Base-by-base conservation (phyloP, 2,888 invertebrate species). In the Dryomyza anilis region DNA sequence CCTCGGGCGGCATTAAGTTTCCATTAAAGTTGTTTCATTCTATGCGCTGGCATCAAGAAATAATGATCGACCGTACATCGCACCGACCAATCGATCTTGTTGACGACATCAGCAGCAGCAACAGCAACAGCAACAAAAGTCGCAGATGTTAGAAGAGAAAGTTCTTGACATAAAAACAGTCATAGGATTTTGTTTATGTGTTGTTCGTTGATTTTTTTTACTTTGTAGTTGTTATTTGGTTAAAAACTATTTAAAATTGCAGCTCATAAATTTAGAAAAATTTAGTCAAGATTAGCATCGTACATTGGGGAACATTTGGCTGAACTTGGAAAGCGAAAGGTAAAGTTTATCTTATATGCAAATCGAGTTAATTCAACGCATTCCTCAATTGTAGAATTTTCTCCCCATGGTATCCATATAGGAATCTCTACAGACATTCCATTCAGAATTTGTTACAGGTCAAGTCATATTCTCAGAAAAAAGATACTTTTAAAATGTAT, bases 91-190 rank as follows among this genome's bases (percentile, higher is more conserved):
- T 52, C 25, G 55, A 55, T 39, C 19, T 16, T 29, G 33, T 14
- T 25, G n/a, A 56, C 21, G 53, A 43, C 30, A 48, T 12, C 48
- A 48, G 12, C 19, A 48, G n/a, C 12, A 33, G 12, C 12, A 7
- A 33, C 33, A 8, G 33, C 33, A 8, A 33, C 12, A 33, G 33
- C 12, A 33, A 33, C 21, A 21, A 21, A 19, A 21, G 21, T 48
- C 12, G 23, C 45, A 46, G 50, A 39, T 50, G 50, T 78, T 77
- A 76, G 76, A 75, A 74, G 77, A 79, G 77, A 77, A 77, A 77
- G 77, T 78, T 79, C 74, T 69, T 73, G 69, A 70, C 68, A 69
- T 64, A 64, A 67, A 66, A 65, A 63, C n/a, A 16, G 23, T 56
- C 27, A 62, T 14, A 57, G 27, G 50, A 14, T 43, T 36, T 46